These are phyloP conservation scores for Anolis apletophallus DNA, from an alignment of 2,797 vertebrate genomes.

Conservation along the genomic window DNA sequence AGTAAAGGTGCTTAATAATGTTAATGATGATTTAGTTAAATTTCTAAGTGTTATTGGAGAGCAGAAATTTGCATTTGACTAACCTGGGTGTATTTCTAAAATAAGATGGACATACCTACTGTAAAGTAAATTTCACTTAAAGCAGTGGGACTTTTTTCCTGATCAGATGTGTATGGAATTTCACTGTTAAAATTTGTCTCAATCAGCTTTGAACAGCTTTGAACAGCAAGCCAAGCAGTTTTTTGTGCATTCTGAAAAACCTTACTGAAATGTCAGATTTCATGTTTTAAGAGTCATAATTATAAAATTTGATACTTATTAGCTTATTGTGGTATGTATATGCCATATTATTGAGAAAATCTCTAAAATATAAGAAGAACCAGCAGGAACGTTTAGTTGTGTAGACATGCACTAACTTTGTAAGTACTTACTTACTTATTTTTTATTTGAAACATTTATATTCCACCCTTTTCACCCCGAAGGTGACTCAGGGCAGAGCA, in stretches of 20 bases:
- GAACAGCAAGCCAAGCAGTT: not conserved
- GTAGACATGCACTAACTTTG: not conserved
- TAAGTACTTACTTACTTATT: too few species aligned
- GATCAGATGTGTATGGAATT: not conserved
- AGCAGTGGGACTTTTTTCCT: too few species aligned
- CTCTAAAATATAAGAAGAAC: constrained; percentile 61
- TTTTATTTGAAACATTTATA: too few species aligned
- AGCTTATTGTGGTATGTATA: not conserved
- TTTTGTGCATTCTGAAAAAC: not conserved
- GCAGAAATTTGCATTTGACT: not conserved
- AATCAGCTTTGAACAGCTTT: not conserved
- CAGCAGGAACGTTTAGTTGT: constrained; percentile 41
- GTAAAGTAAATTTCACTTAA: too few species aligned
- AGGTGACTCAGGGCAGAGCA: too few species aligned
- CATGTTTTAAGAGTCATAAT: not conserved
- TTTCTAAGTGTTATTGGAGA: not conserved
- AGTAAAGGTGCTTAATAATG: not conserved
- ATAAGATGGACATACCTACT: not conserved
- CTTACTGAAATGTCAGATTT: not conserved
- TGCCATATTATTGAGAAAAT: not conserved
- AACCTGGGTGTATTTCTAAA: not conserved
- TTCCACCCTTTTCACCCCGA: too few species aligned
- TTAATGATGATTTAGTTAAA: not conserved
- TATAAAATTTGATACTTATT: not conserved
- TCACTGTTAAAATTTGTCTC: not conserved